These are phyloP conservation scores for Hirtodrosophila trivittata DNA, from an alignment of 2,888 invertebrate species.

Conservation along the genomic window DNA sequence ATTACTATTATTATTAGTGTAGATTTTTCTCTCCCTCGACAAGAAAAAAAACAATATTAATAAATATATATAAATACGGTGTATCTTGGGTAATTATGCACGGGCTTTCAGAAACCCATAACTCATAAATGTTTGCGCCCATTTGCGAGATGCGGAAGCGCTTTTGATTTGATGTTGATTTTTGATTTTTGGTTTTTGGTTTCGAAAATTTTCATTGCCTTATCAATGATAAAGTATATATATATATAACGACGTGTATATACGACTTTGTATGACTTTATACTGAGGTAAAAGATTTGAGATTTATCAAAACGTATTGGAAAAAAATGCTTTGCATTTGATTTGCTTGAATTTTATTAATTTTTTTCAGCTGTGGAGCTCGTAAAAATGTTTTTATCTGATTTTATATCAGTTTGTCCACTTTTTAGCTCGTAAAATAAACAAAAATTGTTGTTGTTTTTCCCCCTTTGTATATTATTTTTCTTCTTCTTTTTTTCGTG, in stretches of 20 bases:
- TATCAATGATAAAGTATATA: slow-evolving; percentile 50
- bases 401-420: slow-evolving; percentile 50
- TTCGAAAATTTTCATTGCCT: slow-evolving; percentile 34
- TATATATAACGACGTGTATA: neutral
- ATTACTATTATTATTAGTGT: slow-evolving; percentile 22
- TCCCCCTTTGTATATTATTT: slow-evolving; percentile 7
- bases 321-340: slow-evolving; percentile 30
- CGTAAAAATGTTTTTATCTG: slow-evolving; percentile 62
- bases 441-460: slow-evolving; percentile 25
- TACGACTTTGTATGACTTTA: neutral
- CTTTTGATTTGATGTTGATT: slow-evolving; percentile 50
- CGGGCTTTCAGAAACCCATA: slow-evolving; percentile 64
- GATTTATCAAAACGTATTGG: slow-evolving; percentile 25
- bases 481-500: slow-evolving; percentile 15
- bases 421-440: slow-evolving; percentile 66
- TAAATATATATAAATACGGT: neutral
- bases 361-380: slow-evolving; percentile 25
- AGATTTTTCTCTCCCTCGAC: slow-evolving; percentile 2
- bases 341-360: slow-evolving; percentile 20
- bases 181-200: slow-evolving; percentile 24
- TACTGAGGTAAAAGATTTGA: neutral
- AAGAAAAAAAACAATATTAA: slow-evolving; percentile 1
- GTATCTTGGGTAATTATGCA: slow-evolving; percentile 62
- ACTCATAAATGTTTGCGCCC: slow-evolving; percentile 72
- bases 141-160: slow-evolving; percentile 71